Percentiles rank a stretch among this genome's conserved stretches.
Evolutionary conservation across 2,113 vertebrate genomes (phyloP).

Genomic region (Zonotrichia leucophrys): DNA sequence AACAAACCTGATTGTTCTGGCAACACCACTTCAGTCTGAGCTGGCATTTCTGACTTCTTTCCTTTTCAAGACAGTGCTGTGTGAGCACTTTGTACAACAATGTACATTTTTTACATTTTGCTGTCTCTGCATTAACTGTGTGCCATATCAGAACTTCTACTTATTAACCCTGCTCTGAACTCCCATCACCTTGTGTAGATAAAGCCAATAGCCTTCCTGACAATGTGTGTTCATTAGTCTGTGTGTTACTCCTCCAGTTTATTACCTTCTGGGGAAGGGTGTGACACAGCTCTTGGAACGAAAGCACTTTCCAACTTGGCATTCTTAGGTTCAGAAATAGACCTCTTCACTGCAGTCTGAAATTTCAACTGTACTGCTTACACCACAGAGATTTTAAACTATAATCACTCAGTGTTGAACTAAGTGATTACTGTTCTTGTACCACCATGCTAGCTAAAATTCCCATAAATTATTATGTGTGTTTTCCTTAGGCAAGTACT

Average conservation of each 20-base stretch:
- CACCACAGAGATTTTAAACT: constrained; percentile 57
- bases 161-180: constrained; percentile 13
- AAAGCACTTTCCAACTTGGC: constrained; percentile 67
- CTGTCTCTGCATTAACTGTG: neutral
- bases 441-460: constrained; percentile 60
- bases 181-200: constrained; percentile 12
- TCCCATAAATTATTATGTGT: constrained; percentile 60
- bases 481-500: constrained; percentile 80
- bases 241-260: constrained; percentile 49
- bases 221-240: constrained; percentile 38
- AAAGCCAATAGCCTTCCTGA: constrained; percentile 39
- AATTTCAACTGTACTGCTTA: constrained; percentile 58
- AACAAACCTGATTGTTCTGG: constrained; percentile 79
- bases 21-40: constrained; percentile 41
- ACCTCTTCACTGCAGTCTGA: constrained; percentile 59
- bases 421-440: constrained; percentile 52
- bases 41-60: constrained; percentile 60
- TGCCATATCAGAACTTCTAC: neutral
- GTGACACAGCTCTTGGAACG: constrained; percentile 54
- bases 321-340: constrained; percentile 53
- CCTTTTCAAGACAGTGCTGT: constrained; percentile 41
- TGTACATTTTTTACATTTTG: constrained; percentile 37
- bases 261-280: constrained; percentile 66
- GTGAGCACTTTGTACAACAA: constrained; percentile 37
- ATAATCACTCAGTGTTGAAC: constrained; percentile 51